Percentiles rank a stretch among this genome's conserved stretches.
These are phyloP conservation scores for Lochmaea crataegi DNA, from an alignment of 2,888 invertebrate genomes.

Conservation along the genomic window DNA sequence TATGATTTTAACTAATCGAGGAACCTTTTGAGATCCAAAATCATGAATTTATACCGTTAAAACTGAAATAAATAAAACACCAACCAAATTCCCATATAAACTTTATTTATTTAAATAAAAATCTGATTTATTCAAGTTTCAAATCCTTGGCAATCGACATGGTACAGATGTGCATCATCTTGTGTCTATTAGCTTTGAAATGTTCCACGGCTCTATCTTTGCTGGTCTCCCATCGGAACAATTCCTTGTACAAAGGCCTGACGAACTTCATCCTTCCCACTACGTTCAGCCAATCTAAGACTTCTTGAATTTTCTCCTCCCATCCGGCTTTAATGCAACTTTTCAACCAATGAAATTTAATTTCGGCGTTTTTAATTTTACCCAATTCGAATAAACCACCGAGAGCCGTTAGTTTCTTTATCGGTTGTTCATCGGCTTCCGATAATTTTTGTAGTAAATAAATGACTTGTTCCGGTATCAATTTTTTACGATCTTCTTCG, in stretches of 20 bases:
- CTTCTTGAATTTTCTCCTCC: conserved; percentile 73
- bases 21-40: too few species aligned
- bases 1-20: too few species aligned
- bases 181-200: conserved; percentile 74
- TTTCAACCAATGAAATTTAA: conserved; percentile 81
- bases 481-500: conserved; percentile 68
- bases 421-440: conserved; percentile 66
- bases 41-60: too few species aligned
- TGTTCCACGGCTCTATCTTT: conserved; percentile 77
- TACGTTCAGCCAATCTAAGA: conserved; percentile 81
- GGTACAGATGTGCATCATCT: conserved; percentile 88
- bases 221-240: conserved; percentile 82
- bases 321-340: conserved; percentile 81
- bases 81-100: too few species aligned
- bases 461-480: conserved; percentile 73
- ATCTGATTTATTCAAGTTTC: conserved; percentile 59
- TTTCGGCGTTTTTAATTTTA: conserved; percentile 79
- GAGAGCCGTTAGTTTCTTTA: conserved; percentile 72
- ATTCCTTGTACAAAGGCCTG: conserved; percentile 86
- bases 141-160: conserved; percentile 82
- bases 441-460: conserved; percentile 78
- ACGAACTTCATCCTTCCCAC: conserved; percentile 94
- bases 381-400: conserved; percentile 75
- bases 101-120: too few species aligned
- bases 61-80: too few species aligned